Evolutionary conservation across 2,888 invertebrate genomes (phyloP).

Genomic region (Smittia aterrima): DNA sequence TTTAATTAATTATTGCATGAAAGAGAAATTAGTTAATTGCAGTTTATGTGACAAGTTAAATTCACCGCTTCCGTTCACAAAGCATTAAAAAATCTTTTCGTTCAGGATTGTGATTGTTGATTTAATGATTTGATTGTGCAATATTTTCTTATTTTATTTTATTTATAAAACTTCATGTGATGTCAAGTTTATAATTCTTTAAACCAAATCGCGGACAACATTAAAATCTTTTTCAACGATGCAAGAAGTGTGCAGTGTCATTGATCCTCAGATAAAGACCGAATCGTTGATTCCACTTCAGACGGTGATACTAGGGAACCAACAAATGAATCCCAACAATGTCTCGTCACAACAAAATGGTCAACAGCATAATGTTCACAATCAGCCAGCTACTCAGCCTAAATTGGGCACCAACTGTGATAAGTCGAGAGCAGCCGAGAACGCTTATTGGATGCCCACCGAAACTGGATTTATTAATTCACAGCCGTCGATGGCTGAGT

Average conservation of each 20-base stretch:
- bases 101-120: no score
- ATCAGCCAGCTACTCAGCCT: slow-evolving; percentile 47
- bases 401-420: slow-evolving; percentile 54
- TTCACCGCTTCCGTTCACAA: neutral
- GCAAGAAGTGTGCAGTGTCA: slow-evolving; percentile 54
- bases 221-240: slow-evolving; percentile 46
- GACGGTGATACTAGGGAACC: slow-evolving; percentile 44
- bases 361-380: slow-evolving; percentile 44
- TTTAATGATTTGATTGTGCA: neutral
- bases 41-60: neutral
- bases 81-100: no score
- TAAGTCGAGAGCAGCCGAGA: slow-evolving; percentile 51
- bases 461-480: slow-evolving; percentile 93
- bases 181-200: no score
- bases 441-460: slow-evolving; percentile 57
- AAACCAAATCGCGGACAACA: no score
- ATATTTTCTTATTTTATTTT: neutral
- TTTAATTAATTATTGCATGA: neutral
- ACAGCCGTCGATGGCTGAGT: slow-evolving; percentile 93
- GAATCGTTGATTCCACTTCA: slow-evolving; percentile 53
- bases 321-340: neutral
- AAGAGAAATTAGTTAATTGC: neutral
- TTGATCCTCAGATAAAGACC: slow-evolving; percentile 54
- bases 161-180: no score
- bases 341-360: slow-evolving; percentile 50